Conservation (phyloP, 1,140 invertebrate species). For the Mya arenaria region DNA sequence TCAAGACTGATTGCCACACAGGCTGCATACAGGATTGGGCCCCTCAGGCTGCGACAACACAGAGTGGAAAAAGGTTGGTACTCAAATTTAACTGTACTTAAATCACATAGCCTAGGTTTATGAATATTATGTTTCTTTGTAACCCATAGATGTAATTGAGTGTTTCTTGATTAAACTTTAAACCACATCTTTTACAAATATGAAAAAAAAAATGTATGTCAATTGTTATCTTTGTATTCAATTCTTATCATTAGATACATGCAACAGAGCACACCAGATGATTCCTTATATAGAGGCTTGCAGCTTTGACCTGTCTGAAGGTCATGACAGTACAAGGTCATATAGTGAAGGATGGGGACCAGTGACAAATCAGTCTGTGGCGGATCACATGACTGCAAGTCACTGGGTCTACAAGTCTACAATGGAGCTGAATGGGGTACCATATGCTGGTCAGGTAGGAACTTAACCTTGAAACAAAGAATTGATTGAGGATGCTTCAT, state of each 20-base stretch:
- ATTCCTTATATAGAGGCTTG: conserved; percentile 55
- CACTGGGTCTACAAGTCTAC: conserved; percentile 66
- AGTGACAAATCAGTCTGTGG: not conserved
- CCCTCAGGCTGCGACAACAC: conserved; percentile 69
- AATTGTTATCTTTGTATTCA: too few relatives aligned
- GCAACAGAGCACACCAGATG: conserved; percentile 40
- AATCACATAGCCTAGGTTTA: too few relatives aligned
- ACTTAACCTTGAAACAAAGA: too few relatives aligned
- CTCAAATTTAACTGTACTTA: too few relatives aligned
- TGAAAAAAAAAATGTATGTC: too few relatives aligned
- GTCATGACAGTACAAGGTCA: conserved; percentile 57
- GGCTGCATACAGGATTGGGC: conserved; percentile 69
- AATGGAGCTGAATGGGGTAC: conserved; percentile 70
- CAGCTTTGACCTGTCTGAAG: conserved; percentile 62
- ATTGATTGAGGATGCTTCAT: too few relatives aligned
- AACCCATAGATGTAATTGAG: too few relatives aligned
- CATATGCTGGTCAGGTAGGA: conserved; percentile 74
- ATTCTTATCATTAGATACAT: too few relatives aligned
- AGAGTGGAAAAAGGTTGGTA: too few relatives aligned
- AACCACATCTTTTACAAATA: too few relatives aligned
- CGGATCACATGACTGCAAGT: conserved; percentile 28
- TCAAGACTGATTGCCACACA: conserved; percentile 60
- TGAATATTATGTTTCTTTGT: too few relatives aligned
- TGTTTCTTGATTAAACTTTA: too few relatives aligned
- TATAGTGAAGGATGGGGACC: conserved; percentile 68